Evolutionary conservation across 1,140 invertebrate species (phyloP), one percentile per base, ranked within the genome.

Genomic region (Dendrolimus punctatus): DNA sequence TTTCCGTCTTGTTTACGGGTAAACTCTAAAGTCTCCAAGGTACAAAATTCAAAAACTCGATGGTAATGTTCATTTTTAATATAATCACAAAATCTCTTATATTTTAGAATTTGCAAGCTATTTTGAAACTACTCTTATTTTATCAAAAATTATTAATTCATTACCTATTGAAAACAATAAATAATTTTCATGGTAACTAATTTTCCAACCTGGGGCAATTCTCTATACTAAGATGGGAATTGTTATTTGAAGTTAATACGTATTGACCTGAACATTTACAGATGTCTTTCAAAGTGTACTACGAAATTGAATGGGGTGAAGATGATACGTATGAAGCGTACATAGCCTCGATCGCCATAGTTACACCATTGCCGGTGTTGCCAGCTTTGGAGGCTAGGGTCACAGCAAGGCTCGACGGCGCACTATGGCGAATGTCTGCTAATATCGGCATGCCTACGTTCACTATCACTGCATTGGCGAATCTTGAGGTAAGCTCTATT

Each of bases 391-490:
- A 87, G n/a, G 64, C 71, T 4, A 60, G 70, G n/a, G 72, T 86
- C 0, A 55, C 72, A 0, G 77, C 81, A 0, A 52, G 83, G 7
- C 53, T 84, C 0, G 81, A 88, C 46, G 82, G 80, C 49, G 61
- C 81, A 1, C 56, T 88, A 36, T 85, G 76, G 73, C 84, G 78
- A 44, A 68, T 88, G 58, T 61, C 73, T 2, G 80, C 84, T 0
- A 71, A 82, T 53, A 80, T 88, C 9, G 68, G 71, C 39, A 83
- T 87, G 76, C 85, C 87, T 0, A 79, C 84, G 0, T 88, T 84
- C 55, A 73, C 73, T 36, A 71, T 88, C 40, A 77, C 65, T 5
- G 77, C 84, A 1, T 58, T 72, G 5, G 85, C 84, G 6, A 72
- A 75, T 23, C 62, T 87, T 5, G 86, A 87, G 74, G 86, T 87